Evolutionary conservation across 2,888 invertebrate species (phyloP).

Genomic region (Seladonia tumulorum): DNA sequence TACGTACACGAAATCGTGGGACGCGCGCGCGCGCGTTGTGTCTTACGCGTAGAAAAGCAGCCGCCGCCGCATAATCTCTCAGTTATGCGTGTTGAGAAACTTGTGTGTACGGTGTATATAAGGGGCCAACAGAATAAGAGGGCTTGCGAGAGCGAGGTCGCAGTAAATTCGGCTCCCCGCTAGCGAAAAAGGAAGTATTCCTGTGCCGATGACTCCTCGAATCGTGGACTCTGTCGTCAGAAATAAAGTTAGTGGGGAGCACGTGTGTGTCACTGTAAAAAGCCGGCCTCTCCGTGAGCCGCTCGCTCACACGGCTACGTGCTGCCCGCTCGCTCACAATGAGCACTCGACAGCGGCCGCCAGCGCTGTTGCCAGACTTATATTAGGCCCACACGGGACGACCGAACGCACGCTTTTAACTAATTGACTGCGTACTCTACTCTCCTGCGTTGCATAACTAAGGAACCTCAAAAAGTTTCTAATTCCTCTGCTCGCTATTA

Average conservation of each 20-base stretch:
- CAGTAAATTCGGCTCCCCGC: slow-evolving; percentile 66
- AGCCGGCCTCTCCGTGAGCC: slow-evolving; percentile 54
- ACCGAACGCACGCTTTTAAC: slow-evolving; percentile 32
- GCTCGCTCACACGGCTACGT: slow-evolving; percentile 44
- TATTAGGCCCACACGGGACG: slow-evolving; percentile 33
- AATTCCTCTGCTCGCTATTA: background rate
- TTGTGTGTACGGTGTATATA: slow-evolving; percentile 29
- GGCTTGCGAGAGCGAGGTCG: slow-evolving; percentile 39
- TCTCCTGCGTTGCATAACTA: background rate
- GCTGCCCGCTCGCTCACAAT: slow-evolving; percentile 55
- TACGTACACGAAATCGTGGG: background rate
- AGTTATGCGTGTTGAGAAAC: slow-evolving; percentile 53
- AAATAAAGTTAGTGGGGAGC: slow-evolving; percentile 68
- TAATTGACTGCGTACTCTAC: slow-evolving; percentile 44
- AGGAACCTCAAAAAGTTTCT: background rate
- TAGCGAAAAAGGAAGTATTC: slow-evolving; percentile 69
- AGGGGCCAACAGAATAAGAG: slow-evolving; percentile 37
- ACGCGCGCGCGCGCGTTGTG: background rate
- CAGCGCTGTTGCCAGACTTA: slow-evolving; percentile 68
- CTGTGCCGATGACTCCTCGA: slow-evolving; percentile 70
- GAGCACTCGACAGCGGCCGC: slow-evolving; percentile 53
- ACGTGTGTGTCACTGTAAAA: slow-evolving; percentile 65
- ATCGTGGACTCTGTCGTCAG: slow-evolving; percentile 66
- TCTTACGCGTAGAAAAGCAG: background rate
- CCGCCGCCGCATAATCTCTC: background rate